A percentile compares a stretch with the other conserved stretches of the same genome.
These are phyloP conservation scores for Callinectes sapidus DNA, from an alignment of 2,888 invertebrate genomes.

Conservation along the genomic window DNA sequence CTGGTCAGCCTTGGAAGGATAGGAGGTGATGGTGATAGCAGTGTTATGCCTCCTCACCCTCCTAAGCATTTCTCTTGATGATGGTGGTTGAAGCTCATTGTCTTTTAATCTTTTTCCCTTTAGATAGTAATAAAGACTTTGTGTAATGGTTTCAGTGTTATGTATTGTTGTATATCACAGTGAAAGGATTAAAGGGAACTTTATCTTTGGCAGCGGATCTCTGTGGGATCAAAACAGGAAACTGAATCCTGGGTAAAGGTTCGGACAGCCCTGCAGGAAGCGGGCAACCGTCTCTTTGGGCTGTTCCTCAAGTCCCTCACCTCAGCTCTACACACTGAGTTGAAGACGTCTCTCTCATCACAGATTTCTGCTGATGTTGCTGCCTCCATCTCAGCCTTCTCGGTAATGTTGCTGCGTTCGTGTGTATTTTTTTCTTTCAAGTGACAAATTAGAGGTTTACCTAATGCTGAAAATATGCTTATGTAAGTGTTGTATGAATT, in stretches of 20 bases:
- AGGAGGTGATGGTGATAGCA: no score
- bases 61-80: no score
- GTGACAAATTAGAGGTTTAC: not conserved
- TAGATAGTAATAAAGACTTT: not conserved
- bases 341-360: constrained; percentile 35
- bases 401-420: constrained; percentile 30
- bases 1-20: no score
- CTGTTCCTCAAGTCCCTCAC: constrained; percentile 50
- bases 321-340: constrained; percentile 36
- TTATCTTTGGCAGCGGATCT: constrained; percentile 53
- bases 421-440: not conserved
- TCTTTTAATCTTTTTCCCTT: no score
- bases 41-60: no score
- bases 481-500: not conserved
- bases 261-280: constrained; percentile 43
- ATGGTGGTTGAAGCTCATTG: no score
- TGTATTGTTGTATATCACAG: not conserved
- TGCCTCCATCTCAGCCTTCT: constrained; percentile 50
- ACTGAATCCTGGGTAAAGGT: constrained; percentile 74
- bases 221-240: constrained; percentile 54
- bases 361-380: constrained; percentile 44
- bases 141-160: not conserved
- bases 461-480: not conserved
- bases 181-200: not conserved
- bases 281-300: constrained; percentile 48